Evolutionary conservation across 2,113 vertebrate genomes (phyloP).

Genomic region (Mionectes macconnelli): DNA sequence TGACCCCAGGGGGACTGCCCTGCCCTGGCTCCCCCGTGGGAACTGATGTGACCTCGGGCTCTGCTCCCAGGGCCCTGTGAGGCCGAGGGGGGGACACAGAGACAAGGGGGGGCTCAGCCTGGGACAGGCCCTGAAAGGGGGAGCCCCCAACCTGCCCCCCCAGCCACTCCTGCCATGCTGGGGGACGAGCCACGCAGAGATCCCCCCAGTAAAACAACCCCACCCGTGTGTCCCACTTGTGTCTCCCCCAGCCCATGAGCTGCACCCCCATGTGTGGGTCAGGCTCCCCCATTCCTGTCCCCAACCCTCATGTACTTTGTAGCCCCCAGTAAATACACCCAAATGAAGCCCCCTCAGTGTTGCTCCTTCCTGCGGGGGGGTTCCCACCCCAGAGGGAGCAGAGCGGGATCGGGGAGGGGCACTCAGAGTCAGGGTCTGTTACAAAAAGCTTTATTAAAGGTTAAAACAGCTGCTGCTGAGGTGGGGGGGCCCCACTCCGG

Average conservation of each 20-base stretch:
- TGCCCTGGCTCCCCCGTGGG: not conserved
- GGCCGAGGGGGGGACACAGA: not conserved
- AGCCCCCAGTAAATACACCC: not conserved
- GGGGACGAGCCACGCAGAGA: not conserved
- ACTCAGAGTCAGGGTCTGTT: not conserved
- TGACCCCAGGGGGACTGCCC: not conserved
- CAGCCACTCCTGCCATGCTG: not conserved
- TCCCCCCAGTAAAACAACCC: not conserved
- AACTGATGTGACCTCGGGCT: not conserved
- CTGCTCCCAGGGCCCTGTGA: not conserved
- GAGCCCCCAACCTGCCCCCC: not conserved
- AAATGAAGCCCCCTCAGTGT: not conserved
- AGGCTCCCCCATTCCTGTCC: not conserved
- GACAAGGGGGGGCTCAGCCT: not conserved
- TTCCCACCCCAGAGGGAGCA: no score
- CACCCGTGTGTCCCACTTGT: not conserved
- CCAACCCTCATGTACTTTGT: no score
- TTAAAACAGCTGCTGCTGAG: conserved; percentile 43
- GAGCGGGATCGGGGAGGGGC: no score
- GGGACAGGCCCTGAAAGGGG: not conserved
- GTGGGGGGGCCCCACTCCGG: not conserved
- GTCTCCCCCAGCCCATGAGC: not conserved
- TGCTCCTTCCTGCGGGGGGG: not conserved
- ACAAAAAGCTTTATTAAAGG: conserved; percentile 60
- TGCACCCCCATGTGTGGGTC: not conserved